Evolutionary conservation across 2,113 vertebrate species (phyloP).

Genomic region (Cacatua alba): DNA sequence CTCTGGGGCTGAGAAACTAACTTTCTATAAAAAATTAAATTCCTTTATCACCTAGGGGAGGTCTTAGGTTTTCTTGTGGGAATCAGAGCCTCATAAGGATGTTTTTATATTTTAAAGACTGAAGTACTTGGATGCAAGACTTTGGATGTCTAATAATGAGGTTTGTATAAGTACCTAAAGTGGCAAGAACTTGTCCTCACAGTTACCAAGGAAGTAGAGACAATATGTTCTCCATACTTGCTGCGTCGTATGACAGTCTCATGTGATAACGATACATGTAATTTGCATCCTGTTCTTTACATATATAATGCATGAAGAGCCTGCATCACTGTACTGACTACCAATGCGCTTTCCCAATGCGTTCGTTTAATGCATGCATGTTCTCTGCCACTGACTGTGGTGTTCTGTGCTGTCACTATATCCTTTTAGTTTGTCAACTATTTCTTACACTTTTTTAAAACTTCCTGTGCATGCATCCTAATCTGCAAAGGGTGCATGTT

Average conservation of each 20-base stretch:
- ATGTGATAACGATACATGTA: rapidly evolving
- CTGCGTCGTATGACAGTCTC: rapidly evolving
- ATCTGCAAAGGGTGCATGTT: not conserved
- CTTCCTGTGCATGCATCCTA: not conserved
- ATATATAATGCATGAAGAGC: not conserved
- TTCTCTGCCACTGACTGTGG: not conserved
- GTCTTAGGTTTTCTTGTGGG: not conserved
- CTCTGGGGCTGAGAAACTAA: not conserved
- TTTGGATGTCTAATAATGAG: not conserved
- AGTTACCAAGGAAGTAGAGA: not conserved
- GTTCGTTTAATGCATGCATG: not conserved
- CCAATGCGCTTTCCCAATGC: not conserved
- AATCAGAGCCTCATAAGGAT: not conserved
- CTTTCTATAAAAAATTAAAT: not conserved
- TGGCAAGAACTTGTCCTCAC: not conserved
- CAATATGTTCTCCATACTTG: not conserved
- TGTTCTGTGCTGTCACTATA: not conserved
- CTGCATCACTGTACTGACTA: rapidly evolving
- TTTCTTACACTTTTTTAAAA: not conserved
- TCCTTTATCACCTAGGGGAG: not conserved
- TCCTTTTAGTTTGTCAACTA: not conserved
- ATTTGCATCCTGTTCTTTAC: not conserved
- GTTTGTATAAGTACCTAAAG: not conserved
- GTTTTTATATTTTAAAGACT: not conserved
- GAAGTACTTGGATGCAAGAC: not conserved